Evolutionary conservation across 2,888 invertebrate genomes (phyloP).

Genomic region (Cyclophora punctaria): DNA sequence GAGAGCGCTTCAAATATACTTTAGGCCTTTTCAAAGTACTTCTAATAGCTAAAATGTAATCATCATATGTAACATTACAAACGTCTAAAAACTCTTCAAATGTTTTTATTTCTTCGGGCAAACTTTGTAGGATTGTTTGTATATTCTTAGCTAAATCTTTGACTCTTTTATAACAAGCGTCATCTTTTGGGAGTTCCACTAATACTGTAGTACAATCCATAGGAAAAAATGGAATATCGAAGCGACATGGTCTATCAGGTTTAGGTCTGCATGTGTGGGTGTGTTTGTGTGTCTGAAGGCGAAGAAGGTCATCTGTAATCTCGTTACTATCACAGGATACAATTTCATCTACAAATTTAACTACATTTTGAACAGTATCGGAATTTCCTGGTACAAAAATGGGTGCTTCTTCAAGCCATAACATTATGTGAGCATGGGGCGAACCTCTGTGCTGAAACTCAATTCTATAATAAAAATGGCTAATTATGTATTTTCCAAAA

Average conservation of each 20-base stretch:
- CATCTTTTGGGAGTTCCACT: background rate
- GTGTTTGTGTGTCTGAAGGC: slow-evolving; percentile 9
- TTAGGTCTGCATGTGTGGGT: slow-evolving; percentile 16
- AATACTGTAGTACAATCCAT: slow-evolving; percentile 12
- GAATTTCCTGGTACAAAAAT: slow-evolving; percentile 13
- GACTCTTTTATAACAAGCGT: too few relatives aligned
- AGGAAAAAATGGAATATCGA: slow-evolving; percentile 18
- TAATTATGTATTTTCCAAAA: slow-evolving; percentile 12
- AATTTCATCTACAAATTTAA: slow-evolving; percentile 15
- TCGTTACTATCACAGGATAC: slow-evolving; percentile 16
- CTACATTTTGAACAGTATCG: slow-evolving; percentile 7
- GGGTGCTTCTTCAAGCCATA: slow-evolving; percentile 27
- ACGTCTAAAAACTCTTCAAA: slow-evolving; percentile 11
- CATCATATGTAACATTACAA: too few relatives aligned
- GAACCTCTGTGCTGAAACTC: slow-evolving; percentile 29
- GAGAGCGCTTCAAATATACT: slow-evolving; percentile 6
- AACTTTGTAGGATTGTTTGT: too few relatives aligned
- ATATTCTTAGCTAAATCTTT: slow-evolving; percentile 6
- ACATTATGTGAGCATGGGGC: slow-evolving; percentile 24
- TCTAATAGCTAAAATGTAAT: slow-evolving; percentile 17
- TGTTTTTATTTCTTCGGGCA: too few relatives aligned
- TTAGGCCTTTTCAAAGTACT: slow-evolving; percentile 13
- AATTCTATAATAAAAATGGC: slow-evolving; percentile 19
- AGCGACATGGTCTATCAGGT: slow-evolving; percentile 14
- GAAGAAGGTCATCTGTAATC: slow-evolving; percentile 7